phyloP scores from a whole-genome alignment of 2,888 invertebrate species.

The Microplitis manilae region DNA sequence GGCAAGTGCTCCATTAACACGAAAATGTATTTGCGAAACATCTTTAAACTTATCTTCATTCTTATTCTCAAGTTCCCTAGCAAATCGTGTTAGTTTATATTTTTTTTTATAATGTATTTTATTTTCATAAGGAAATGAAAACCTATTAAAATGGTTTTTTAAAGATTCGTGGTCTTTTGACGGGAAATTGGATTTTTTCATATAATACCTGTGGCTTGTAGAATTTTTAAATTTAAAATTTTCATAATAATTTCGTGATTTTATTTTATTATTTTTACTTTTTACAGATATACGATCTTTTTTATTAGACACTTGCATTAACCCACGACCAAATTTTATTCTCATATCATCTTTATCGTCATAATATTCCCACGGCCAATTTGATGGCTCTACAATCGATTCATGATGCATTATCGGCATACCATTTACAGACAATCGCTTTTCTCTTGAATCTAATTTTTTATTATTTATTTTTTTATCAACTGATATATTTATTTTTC shows the following conservation, averaged over 20 bases:
- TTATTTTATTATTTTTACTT: constrained; percentile 10
- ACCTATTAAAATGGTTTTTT: constrained; percentile 10
- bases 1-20: constrained; percentile 60
- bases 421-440: constrained; percentile 16
- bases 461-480: background rate
- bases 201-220: background rate
- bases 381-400: constrained; percentile 57
- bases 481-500: background rate
- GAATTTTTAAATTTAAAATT: background rate
- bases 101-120: background rate
- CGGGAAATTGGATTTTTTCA: constrained; percentile 6
- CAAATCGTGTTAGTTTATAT: constrained; percentile 40
- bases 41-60: constrained; percentile 48
- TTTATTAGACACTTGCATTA: constrained; percentile 34
- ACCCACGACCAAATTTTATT: constrained; percentile 52
- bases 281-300: background rate
- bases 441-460: constrained; percentile 10
- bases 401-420: constrained; percentile 47
- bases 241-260: background rate
- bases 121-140: background rate
- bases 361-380: constrained; percentile 52
- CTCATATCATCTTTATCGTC: constrained; percentile 51
- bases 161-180: constrained; percentile 20
- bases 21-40: constrained; percentile 57
- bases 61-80: constrained; percentile 42